Conservation (phyloP, 2,797 vertebrate genomes). For the Alectoris magna region DNA sequence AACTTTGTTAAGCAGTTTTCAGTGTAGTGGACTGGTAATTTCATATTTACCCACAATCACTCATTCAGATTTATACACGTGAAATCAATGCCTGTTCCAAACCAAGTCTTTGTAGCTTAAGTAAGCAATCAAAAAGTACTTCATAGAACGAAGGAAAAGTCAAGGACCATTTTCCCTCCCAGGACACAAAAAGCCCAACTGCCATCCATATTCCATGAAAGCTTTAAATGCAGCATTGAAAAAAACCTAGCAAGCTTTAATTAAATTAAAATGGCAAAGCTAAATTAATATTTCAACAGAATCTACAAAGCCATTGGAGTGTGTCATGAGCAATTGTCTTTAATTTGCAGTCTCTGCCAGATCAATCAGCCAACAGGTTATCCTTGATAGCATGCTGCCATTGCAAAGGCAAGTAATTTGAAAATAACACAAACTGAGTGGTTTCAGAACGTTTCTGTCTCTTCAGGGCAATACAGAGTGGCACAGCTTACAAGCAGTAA, state of each 20-base stretch:
- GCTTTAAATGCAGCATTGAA: constrained; percentile 39
- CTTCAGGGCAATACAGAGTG: constrained; percentile 40
- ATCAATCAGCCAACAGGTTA: constrained; percentile 64
- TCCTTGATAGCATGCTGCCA: constrained; percentile 31
- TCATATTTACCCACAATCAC: constrained; percentile 31
- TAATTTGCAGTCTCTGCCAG: constrained; percentile 54
- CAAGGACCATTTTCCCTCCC: constrained; percentile 44
- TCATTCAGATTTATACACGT: constrained; percentile 47
- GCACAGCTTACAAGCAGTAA: constrained; percentile 31
- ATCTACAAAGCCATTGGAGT: constrained; percentile 40
- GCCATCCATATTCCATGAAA: constrained; percentile 43
- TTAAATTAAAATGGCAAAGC: constrained; percentile 71
- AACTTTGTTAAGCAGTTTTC: constrained; percentile 24
- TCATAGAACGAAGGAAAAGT: constrained; percentile 45
- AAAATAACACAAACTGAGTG: constrained; percentile 59
- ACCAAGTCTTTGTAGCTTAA: constrained; percentile 22
- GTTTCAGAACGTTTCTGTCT: constrained; percentile 54
- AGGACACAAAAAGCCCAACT: constrained; percentile 40
- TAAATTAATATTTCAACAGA: constrained; percentile 66
- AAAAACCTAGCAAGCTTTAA: constrained; percentile 31
- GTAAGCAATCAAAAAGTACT: constrained; percentile 47
- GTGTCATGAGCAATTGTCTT: constrained; percentile 66
- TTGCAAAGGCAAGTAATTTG: constrained; percentile 54
- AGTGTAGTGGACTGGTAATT: neutral
- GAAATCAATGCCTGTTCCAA: constrained; percentile 55